Evolutionary conservation across 2,113 vertebrate species (phyloP).

Genomic region (Vimba vimba): DNA sequence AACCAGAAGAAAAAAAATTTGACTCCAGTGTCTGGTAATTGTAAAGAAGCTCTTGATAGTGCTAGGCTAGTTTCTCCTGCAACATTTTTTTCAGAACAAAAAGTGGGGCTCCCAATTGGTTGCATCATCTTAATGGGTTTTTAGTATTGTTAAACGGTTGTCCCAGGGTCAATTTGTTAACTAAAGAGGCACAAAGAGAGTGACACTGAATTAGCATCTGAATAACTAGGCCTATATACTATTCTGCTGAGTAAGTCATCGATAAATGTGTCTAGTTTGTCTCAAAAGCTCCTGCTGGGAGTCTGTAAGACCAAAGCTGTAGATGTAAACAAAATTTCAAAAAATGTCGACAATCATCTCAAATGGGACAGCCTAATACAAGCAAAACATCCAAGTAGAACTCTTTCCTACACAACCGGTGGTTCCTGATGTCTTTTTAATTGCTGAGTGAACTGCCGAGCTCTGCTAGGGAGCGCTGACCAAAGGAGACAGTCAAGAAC

Average conservation of each 20-base stretch:
- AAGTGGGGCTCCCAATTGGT: not conserved
- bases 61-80: not conserved
- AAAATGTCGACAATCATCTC: not conserved
- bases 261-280: not conserved
- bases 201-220: conserved; percentile 62
- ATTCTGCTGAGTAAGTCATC: conserved; percentile 15
- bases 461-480: conserved; percentile 50
- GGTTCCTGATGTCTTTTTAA: conserved; percentile 57
- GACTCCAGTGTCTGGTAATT: not conserved
- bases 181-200: conserved; percentile 12
- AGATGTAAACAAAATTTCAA: not conserved
- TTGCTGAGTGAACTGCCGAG: conserved; percentile 42
- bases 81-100: not conserved
- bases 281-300: not conserved
- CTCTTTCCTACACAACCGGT: not conserved
- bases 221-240: conserved; percentile 36
- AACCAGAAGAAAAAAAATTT: not conserved
- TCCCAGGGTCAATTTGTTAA: conserved; percentile 58
- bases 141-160: conserved; percentile 42
- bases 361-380: not conserved
- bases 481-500: conserved; percentile 41
- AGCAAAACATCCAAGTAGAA: not conserved
- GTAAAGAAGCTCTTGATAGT: conserved; percentile 4
- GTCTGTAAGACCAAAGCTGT: not conserved
- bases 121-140: conserved; percentile 24